Evolutionary conservation across 2,113 vertebrate genomes (phyloP).

Genomic region (Catharus bicknelli): DNA sequence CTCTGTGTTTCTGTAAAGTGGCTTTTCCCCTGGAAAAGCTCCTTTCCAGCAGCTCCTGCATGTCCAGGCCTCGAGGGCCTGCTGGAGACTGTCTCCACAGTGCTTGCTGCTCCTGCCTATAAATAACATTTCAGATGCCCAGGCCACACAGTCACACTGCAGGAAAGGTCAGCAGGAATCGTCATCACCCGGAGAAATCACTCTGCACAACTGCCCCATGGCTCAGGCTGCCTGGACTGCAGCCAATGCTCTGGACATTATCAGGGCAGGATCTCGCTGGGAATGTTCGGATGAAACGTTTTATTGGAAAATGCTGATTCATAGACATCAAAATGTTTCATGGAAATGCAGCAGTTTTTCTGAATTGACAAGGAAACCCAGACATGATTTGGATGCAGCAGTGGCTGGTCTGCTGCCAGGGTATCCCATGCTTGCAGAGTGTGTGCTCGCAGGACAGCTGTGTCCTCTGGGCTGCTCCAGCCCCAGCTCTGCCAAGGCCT

Average conservation of each 20-base stretch:
- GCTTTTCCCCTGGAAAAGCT: not conserved
- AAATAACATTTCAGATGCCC: slow-evolving; percentile 58
- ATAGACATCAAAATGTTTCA: slow-evolving; percentile 31
- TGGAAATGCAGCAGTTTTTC: slow-evolving; percentile 36
- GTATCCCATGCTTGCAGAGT: slow-evolving; percentile 23
- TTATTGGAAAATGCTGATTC: slow-evolving; percentile 62
- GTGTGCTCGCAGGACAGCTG: not conserved
- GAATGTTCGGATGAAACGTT: slow-evolving; percentile 47
- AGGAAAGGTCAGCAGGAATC: slow-evolving; percentile 49
- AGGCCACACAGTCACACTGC: slow-evolving; percentile 42
- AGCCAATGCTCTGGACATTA: not conserved
- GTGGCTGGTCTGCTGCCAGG: slow-evolving; percentile 19
- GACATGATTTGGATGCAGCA: slow-evolving; percentile 28
- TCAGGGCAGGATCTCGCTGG: slow-evolving; percentile 8
- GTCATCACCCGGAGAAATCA: not conserved
- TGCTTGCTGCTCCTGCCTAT: slow-evolving; percentile 40
- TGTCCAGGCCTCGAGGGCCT: not conserved
- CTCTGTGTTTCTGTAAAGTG: not conserved
- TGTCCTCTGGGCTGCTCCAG: not conserved
- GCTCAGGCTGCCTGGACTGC: not conserved
- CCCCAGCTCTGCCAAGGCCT: not conserved
- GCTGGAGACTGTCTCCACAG: slow-evolving; percentile 35
- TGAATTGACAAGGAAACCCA: slow-evolving; percentile 49
- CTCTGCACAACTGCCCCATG: not conserved
- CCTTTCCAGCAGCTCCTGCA: not conserved